A percentile compares a stretch with the other conserved stretches of the same genome.
phyloP scores from a whole-genome alignment of 2,888 invertebrate genomes.

The Yponomeuta cagnagella region DNA sequence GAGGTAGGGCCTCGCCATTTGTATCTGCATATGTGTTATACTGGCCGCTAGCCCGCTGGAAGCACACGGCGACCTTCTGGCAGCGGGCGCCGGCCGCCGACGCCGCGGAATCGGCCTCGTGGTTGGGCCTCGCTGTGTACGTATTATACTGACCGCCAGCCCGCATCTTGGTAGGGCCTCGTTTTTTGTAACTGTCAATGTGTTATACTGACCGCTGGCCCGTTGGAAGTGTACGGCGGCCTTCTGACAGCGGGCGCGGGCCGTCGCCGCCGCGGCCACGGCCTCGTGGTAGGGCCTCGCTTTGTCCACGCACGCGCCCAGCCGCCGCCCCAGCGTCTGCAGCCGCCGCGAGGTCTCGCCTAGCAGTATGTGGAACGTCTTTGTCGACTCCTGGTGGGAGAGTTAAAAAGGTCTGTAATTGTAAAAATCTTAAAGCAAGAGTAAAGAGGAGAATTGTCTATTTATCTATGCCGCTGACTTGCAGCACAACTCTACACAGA shows the following conservation, averaged over 20 bases:
- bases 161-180: slow-evolving; percentile 67
- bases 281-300: slow-evolving; percentile 94
- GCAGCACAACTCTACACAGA: no score
- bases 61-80: slow-evolving; percentile 93
- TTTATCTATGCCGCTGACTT: no score
- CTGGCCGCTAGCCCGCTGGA: slow-evolving; percentile 90
- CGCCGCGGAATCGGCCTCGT: slow-evolving; percentile 85
- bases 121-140: no score
- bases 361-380: slow-evolving; percentile 90
- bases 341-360: slow-evolving; percentile 90
- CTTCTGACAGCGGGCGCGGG: slow-evolving; percentile 89
- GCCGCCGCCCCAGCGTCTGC: slow-evolving; percentile 85
- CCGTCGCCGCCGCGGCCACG: slow-evolving; percentile 83
- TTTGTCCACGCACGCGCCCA: slow-evolving; percentile 90
- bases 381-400: slow-evolving; percentile 87
- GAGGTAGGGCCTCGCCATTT: no score
- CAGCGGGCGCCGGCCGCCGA: slow-evolving; percentile 87
- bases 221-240: slow-evolving; percentile 93
- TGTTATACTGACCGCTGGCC: slow-evolving; percentile 80
- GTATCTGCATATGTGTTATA: not conserved
- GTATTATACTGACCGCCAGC: no score
- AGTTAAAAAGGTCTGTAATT: no score
- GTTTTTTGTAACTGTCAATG: no score
- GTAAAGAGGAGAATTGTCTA: no score
- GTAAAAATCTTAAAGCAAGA: no score